Base-by-base conservation (phyloP, 1,140 invertebrate species). In the Notospermus geniculatus region DNA sequence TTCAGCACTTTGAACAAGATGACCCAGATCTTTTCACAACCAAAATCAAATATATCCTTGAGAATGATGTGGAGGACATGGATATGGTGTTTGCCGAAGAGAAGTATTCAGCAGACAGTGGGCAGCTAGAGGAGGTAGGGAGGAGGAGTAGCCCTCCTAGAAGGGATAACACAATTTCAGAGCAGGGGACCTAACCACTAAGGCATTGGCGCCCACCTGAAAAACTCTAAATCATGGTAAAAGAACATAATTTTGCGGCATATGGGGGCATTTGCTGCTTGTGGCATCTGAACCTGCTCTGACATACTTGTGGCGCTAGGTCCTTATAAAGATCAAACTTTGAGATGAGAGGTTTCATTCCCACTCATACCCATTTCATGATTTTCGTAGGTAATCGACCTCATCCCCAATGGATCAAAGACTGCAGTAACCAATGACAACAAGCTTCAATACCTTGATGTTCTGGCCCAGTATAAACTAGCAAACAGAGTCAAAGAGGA, bases 1-100 rank as follows among this genome's bases (percentile, higher is more conserved):
- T 84, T 27, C 78, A 91, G 88, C 94, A 96, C 82, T 97, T 97
- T 82, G 92, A 95, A 75, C 92, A 93, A 82, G 93, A 97, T 76
- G 93, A 96, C 82, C 93, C 93, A 0, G 93, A 95, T 78, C 82
- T 96, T 27, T 96, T 93, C 78, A 83, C 93, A 56, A 89, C 89
- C 15, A 96, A 96, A 83, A 88, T 97, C 17, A 93, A 92, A 76
- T 95, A 93, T 78, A 91, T 97, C 56, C 80, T 94, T 59, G 92
- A 95, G 69, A 92, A 94, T 66, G 90, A 95, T 81, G 87, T 95
- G 39, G 89, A 91, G 22, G 87, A 87, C 39, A 88, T 93, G 82
- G 92, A 95, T 73, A 78, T 95, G 52, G 90, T 85, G 76, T 96
- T 95, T 78, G 85, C 89, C 2, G 93, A 95, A 77, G 93, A 96